A percentile compares a stretch with the other conserved stretches of the same genome.
Evolutionary conservation across 2,888 invertebrate species (phyloP).

Genomic region (Thereva nobilitata): DNA sequence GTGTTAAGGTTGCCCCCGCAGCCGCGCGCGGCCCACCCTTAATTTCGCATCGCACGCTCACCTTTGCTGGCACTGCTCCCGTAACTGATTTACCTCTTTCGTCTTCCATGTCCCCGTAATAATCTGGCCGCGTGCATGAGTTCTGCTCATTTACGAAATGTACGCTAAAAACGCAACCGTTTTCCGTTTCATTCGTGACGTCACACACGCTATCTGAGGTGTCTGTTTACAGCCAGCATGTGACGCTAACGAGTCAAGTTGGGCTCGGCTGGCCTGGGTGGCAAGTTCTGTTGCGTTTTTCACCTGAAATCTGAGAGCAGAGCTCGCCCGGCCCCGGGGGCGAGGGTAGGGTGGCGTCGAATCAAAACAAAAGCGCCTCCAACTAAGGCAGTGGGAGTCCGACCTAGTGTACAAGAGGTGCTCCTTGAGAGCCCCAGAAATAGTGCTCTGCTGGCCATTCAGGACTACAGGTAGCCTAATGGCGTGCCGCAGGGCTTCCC

Average conservation of each 20-base stretch:
- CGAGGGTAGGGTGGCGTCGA: constrained; percentile 16
- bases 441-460: not conserved
- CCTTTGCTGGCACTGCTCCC: not conserved
- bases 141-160: constrained; percentile 41
- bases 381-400: not conserved
- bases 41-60: constrained; percentile 2
- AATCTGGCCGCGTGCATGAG: constrained; percentile 39
- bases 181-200: constrained; percentile 42
- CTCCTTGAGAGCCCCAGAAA: constrained; percentile 16
- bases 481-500: not conserved
- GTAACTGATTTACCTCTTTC: constrained; percentile 31
- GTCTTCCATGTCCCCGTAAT: constrained; percentile 17
- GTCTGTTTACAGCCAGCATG: constrained; percentile 29
- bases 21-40: not conserved
- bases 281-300: constrained; percentile 21
- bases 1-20: constrained; percentile 16
- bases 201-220: constrained; percentile 41
- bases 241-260: constrained; percentile 15
- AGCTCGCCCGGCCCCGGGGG: too few species aligned
- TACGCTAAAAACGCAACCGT: constrained; percentile 42
- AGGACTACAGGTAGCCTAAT: constrained; percentile 17
- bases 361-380: constrained; percentile 7
- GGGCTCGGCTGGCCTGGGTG: constrained; percentile 1
- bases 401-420: not conserved
- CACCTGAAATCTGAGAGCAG: constrained; percentile 7